phyloP scores from a whole-genome alignment of 1,140 invertebrate species.

The Parapsyche elsis region DNA sequence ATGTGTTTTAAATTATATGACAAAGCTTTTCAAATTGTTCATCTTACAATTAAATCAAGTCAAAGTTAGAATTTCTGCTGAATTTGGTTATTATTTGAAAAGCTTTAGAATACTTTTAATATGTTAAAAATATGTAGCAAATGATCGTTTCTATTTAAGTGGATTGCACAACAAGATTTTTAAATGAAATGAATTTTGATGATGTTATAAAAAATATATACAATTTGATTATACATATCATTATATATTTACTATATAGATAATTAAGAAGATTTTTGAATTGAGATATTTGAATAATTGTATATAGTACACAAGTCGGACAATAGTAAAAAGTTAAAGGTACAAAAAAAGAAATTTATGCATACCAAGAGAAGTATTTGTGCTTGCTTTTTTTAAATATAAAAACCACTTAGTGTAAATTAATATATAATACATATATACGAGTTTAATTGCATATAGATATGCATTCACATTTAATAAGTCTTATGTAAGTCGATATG shows the following conservation, averaged over 20 bases:
- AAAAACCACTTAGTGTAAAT: constrained; percentile 22
- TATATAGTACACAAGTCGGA: background rate
- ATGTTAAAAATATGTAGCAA: background rate
- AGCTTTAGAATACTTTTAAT: background rate
- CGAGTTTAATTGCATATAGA: background rate
- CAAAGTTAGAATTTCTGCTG: background rate
- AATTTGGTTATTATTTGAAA: background rate
- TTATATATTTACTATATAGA: background rate
- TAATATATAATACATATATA: background rate
- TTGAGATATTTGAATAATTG: background rate
- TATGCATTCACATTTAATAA: constrained; percentile 39
- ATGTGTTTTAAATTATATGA: background rate
- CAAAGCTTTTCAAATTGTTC: background rate
- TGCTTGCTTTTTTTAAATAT: background rate
- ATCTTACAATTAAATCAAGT: background rate
- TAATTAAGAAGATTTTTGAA: background rate
- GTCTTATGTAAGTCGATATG: constrained; percentile 55
- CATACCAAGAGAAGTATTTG: background rate
- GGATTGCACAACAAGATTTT: background rate
- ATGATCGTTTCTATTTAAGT: background rate
- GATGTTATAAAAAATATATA: background rate
- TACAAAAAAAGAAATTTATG: constrained; percentile 2
- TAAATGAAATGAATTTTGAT: background rate
- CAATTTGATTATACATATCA: background rate
- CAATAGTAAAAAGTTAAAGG: background rate